Evolutionary conservation across 2,113 vertebrate species (phyloP), one percentile per base, ranked within the genome.

Genomic region (Macheiramphus alcinus): DNA sequence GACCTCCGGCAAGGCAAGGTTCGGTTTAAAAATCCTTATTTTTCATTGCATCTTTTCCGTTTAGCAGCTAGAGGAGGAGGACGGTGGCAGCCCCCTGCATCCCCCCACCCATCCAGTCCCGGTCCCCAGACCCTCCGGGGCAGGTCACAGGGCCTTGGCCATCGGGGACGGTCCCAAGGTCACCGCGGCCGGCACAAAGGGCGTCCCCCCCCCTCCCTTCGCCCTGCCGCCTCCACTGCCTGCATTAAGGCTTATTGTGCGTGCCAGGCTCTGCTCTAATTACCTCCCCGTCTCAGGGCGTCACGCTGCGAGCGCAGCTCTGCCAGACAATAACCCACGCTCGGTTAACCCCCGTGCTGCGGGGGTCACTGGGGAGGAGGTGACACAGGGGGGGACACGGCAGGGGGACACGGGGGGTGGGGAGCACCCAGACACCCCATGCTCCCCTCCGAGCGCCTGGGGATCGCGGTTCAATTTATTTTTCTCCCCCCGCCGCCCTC

Each of bases 231-330:
- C 87, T 26, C 76, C 29, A 10, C 63, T 2, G 27, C 67, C 78
- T 7, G 40, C 81, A 18, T 48, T 26, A 63, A 50, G 80, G 94
- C 92, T 91, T 8, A 48, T 42, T 66, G 93, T 88, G 63, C 43
- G 52, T 79, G 80, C 63, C 92, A 86, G 88, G 88, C 92, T 93
- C 76, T 71, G 84, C 76, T 94, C 94, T 75, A 66, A 95, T 92
- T 63, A 63, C 93, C 94, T 80, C 80, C 88, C 56, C 19, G 5
- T 43, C 89, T 34, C 70, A 3, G 79, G 74, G 91, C 62, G 15
- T 68, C 92, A 84, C 31, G 75, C 93, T 90, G 93, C 13, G 79
- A 91, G 74, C 59, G 4, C 25, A 4, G 66, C 95, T 55, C 85
- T 53, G 90, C 80, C 89, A 96, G 74, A 91, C 96, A 82, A 93